Evolutionary conservation across 2,888 invertebrate genomes (phyloP).

Genomic region (Perizoma affinitatum): DNA sequence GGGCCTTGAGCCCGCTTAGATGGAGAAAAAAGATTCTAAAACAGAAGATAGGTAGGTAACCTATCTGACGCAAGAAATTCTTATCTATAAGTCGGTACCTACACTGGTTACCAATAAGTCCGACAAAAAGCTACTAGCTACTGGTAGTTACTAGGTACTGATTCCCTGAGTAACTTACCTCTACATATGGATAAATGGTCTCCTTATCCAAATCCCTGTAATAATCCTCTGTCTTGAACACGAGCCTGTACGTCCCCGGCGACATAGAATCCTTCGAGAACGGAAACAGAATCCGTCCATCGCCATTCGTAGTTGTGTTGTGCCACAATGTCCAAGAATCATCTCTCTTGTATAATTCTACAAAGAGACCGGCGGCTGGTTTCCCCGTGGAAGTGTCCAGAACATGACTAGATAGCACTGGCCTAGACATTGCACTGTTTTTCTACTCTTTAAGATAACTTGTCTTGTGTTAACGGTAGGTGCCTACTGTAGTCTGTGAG

Average conservation of each 20-base stretch:
- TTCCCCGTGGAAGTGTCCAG: conserved; percentile 88
- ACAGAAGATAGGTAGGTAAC: too few species aligned
- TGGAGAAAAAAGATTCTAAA: too few species aligned
- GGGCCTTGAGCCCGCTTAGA: too few species aligned
- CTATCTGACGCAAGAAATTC: too few species aligned
- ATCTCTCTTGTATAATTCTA: conserved; percentile 87
- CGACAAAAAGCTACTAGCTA: too few species aligned
- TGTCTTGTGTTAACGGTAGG: background rate
- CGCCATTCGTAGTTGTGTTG: conserved; percentile 85
- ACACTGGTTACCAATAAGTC: too few species aligned
- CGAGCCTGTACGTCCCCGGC: conserved; percentile 89
- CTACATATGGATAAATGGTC: conserved; percentile 90
- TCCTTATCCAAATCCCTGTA: conserved; percentile 84
- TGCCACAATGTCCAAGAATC: conserved; percentile 88
- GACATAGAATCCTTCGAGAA: conserved; percentile 84
- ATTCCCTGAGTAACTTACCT: conserved; percentile 74
- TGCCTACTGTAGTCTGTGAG: conserved; percentile 1
- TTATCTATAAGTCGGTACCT: too few species aligned
- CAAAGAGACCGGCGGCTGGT: conserved; percentile 86
- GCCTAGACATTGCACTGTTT: conserved; percentile 63
- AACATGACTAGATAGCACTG: conserved; percentile 89
- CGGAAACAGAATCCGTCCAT: conserved; percentile 88
- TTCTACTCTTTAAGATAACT: background rate
- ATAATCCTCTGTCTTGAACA: conserved; percentile 89
- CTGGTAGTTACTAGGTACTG: too few species aligned